A percentile compares a stretch with the other conserved stretches of the same genome.
phyloP scores from a whole-genome alignment of 53 echinoderm and acorn worm genomes.

The Luidia sarsii region DNA sequence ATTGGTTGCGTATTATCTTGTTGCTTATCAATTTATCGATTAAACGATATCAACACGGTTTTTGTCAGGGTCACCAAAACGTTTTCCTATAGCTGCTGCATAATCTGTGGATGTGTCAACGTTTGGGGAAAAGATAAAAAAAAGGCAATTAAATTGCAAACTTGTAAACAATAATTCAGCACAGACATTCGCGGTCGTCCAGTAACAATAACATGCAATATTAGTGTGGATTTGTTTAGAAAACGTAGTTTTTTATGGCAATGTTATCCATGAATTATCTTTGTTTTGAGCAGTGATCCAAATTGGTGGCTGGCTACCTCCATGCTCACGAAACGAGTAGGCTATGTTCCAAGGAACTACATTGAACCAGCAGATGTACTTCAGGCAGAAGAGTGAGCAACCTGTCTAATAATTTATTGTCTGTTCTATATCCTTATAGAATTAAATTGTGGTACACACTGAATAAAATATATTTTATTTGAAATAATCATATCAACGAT shows the following conservation, averaged over 20 bases:
- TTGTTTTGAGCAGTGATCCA: slow-evolving; percentile 68
- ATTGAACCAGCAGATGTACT: slow-evolving; percentile 91
- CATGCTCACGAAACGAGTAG: slow-evolving; percentile 81
- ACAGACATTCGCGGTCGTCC: no score
- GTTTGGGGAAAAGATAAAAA: no score
- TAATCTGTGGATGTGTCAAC: no score
- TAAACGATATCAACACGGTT: background rate
- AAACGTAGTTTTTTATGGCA: background rate
- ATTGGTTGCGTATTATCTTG: background rate
- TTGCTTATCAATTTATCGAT: background rate
- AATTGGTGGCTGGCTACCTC: slow-evolving; percentile 96
- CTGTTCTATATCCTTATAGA: no score
- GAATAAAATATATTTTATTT: no score
- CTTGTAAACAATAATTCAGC: slow-evolving; percentile 7
- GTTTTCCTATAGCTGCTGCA: background rate
- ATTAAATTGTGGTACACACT: no score
- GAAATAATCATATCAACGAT: no score
- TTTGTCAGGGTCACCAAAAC: background rate
- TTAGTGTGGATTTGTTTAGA: background rate
- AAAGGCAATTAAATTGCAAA: no score
- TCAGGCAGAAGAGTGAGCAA: slow-evolving; percentile 94
- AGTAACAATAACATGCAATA: background rate
- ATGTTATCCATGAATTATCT: background rate
- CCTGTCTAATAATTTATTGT: no score
- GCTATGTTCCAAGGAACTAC: slow-evolving; percentile 96